Evolutionary conservation across 2,797 vertebrate genomes (phyloP).

Genomic region (Urosaurus nigricauda): DNA sequence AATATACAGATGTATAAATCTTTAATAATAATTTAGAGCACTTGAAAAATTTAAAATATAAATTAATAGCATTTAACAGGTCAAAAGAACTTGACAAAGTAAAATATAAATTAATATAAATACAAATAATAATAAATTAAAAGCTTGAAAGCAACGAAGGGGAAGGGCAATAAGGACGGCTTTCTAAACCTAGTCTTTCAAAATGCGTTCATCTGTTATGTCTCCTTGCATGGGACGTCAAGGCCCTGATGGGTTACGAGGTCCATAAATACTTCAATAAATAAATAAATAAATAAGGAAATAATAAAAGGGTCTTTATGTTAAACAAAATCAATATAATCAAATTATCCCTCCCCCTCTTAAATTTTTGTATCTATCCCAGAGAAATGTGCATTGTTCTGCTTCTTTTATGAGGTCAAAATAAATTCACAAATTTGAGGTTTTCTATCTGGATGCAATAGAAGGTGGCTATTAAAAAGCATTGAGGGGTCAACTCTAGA

Average conservation of each 20-base stretch:
- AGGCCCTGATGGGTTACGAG: background rate
- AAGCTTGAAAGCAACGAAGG: background rate
- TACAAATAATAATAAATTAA: constrained; percentile 41
- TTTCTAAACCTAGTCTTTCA: background rate
- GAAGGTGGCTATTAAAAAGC: background rate
- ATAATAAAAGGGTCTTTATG: background rate
- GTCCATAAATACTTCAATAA: background rate
- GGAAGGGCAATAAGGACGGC: too few relatives aligned
- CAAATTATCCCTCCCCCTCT: too few relatives aligned
- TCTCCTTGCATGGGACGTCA: too few relatives aligned
- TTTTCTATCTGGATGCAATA: background rate
- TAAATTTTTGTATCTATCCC: too few relatives aligned
- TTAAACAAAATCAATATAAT: background rate
- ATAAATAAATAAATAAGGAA: constrained; percentile 1
- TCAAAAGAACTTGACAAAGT: background rate
- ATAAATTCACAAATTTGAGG: background rate
- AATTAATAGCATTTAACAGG: background rate
- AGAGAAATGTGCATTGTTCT: background rate
- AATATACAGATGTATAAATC: background rate
- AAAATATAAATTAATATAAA: constrained; percentile 39
- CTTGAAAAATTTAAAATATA: background rate
- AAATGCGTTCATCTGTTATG: too few relatives aligned
- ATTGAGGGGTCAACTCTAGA: background rate
- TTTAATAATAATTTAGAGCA: background rate
- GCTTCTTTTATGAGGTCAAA: background rate